A percentile compares a stretch with the other conserved stretches of the same genome.
Conservation (phyloP, 2,888 invertebrate species). For the Drosophila flavopinicola region DNA sequence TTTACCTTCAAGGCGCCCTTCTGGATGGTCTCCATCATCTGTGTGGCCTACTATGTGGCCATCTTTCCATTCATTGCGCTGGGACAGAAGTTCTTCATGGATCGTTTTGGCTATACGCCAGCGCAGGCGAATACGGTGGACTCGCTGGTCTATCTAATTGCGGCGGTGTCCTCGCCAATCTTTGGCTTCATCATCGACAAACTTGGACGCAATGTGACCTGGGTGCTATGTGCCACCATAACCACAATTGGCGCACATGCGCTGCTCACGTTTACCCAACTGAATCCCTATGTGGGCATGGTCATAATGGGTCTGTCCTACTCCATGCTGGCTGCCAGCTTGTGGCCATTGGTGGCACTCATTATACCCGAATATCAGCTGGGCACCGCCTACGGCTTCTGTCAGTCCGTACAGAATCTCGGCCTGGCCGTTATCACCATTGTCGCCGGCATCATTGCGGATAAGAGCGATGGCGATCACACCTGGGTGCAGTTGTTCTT, state of each 20-base stretch:
- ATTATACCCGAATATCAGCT: constrained; percentile 96
- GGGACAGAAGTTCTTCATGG: constrained; percentile 96
- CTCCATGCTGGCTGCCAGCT: constrained; percentile 95
- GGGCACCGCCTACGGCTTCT: constrained; percentile 98
- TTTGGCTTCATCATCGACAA: constrained; percentile 96
- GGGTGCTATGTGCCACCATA: constrained; percentile 92
- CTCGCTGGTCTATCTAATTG: constrained; percentile 93
- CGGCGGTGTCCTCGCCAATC: constrained; percentile 93
- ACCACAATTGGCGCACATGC: constrained; percentile 88
- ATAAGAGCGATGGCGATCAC: constrained; percentile 89
- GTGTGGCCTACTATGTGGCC: constrained; percentile 97
- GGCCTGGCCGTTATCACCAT: constrained; percentile 95
- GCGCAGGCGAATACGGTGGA: constrained; percentile 92
- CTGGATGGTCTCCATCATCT: constrained; percentile 95
- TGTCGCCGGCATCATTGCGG: constrained; percentile 94
- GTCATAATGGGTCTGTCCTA: constrained; percentile 94
- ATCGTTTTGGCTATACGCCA: constrained; percentile 90
- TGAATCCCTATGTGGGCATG: constrained; percentile 89
- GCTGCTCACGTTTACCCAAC: constrained; percentile 87
- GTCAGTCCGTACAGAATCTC: constrained; percentile 97
- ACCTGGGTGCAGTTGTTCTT: constrained; percentile 96
- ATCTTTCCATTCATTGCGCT: constrained; percentile 98
- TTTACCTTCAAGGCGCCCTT: constrained; percentile 92
- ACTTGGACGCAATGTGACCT: constrained; percentile 94
- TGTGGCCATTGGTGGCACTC: constrained; percentile 97